Base-by-base conservation (phyloP, 1,140 invertebrate species). In the Drosophila repleta region DNA sequence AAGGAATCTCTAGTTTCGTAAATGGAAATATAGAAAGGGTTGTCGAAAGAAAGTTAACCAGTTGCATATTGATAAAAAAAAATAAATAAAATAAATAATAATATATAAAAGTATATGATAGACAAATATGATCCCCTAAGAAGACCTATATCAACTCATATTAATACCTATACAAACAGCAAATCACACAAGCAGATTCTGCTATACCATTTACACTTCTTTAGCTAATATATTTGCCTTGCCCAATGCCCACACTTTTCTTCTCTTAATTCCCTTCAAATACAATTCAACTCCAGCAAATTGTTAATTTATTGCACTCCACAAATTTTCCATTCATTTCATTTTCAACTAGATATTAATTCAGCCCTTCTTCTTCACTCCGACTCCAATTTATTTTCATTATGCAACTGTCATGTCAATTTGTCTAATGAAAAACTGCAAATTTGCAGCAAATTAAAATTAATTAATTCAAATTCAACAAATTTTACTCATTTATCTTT, bases 391-490 rank as follows among this genome's bases (percentile, higher is more conserved):
- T 70, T 51, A 45, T 57, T 51, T 65, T 51, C 67, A 65, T 70
- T 70, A 64, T 18, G 35, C 64, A 51, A 32, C 45, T 60, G 61
- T 63, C 66, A 69, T 69, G 66, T 69, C 51, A 45, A 49, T 69
- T 62, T 52, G 41, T 46, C 51, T 64, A 65, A 57, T 65, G 61
- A 70, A 70, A 70, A 70, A 57, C 61, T 65, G 61, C 24, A 56
- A 70, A 56, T 64, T 70, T 56, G 43, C 51, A 41, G 67, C 52
- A 70, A 70, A 70, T 70, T 65, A 24, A 35, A 64, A 65, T 70
- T 70, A 70, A 70, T 70, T 70, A 70, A 57, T 65, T 64, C 63
- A 65, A 70, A 57, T 65, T 64, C 63, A 65, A 51, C 26, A 52
- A 65, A 56, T 57, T 65, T 55, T 32, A 39, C 49, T 69, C 60